These are phyloP conservation scores for Furnarius figulus DNA, from an alignment of 2,113 vertebrate species.

Conservation along the genomic window DNA sequence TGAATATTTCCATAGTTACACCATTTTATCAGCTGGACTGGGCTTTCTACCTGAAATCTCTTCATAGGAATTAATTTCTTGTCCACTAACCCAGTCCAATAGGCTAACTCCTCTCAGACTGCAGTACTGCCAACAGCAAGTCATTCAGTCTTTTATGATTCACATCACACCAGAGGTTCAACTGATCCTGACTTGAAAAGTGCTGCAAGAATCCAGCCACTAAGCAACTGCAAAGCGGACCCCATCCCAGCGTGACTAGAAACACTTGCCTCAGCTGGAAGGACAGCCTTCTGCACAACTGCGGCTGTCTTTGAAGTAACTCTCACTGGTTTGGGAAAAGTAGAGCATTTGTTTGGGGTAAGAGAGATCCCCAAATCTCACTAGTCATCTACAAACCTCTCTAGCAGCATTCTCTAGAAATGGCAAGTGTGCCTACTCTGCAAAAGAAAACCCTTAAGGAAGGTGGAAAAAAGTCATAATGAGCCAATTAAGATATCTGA, in stretches of 20 bases:
- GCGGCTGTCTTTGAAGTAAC: background rate
- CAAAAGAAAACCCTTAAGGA: constrained; percentile 15
- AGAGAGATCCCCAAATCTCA: background rate
- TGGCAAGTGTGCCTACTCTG: background rate
- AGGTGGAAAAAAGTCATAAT: background rate
- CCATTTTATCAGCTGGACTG: background rate
- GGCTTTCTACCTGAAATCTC: background rate
- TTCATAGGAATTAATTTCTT: background rate
- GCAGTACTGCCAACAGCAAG: background rate
- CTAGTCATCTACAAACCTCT: background rate
- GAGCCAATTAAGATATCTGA: background rate
- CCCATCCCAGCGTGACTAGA: background rate
- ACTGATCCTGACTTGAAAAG: background rate
- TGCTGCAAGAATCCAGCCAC: background rate
- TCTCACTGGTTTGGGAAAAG: background rate
- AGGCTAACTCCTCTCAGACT: background rate
- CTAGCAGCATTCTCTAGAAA: background rate
- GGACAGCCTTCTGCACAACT: accelerated
- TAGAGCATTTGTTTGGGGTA: background rate
- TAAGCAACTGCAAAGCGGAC: background rate
- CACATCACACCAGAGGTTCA: background rate
- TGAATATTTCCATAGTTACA: background rate
- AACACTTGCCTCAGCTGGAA: background rate
- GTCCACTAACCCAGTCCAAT: background rate
- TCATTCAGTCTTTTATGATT: background rate